Conservation (phyloP, 1,140 invertebrate genomes). For the Zaprionus taronus region DNA sequence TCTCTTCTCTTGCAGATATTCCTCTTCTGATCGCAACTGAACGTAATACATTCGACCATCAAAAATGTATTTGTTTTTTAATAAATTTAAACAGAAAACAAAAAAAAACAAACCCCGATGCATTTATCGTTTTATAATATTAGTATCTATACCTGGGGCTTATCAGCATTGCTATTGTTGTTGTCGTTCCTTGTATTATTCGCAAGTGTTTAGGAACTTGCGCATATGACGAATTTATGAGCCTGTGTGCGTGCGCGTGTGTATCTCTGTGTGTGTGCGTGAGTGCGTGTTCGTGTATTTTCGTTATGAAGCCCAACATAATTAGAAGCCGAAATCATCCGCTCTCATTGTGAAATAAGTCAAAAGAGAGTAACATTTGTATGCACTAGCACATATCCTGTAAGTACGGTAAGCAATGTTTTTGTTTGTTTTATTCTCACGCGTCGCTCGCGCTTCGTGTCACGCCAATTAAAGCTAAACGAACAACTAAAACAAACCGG, state of each 20-base stretch:
- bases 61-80: conserved; percentile 84
- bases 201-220: conserved; percentile 5
- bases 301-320: conserved; percentile 7
- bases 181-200: neutral
- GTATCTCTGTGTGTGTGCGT: neutral
- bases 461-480: neutral
- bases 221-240: neutral
- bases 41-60: conserved; percentile 79
- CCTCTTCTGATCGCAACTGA: conserved; percentile 62
- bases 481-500: neutral
- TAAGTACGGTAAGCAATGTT: neutral
- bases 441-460: neutral
- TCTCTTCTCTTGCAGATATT: conserved; percentile 59
- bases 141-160: neutral
- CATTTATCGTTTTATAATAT: conserved; percentile 4
- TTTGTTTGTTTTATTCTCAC: neutral
- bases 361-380: neutral
- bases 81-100: conserved; percentile 75
- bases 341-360: neutral
- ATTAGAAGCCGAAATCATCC: conserved; percentile 12
- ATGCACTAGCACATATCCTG: neutral
- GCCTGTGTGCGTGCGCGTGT: neutral
- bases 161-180: neutral
- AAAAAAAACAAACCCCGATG: conserved; percentile 45
- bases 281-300: neutral